Conservation (phyloP, 2,113 vertebrate species). For the Syrrhaptes paradoxus region DNA sequence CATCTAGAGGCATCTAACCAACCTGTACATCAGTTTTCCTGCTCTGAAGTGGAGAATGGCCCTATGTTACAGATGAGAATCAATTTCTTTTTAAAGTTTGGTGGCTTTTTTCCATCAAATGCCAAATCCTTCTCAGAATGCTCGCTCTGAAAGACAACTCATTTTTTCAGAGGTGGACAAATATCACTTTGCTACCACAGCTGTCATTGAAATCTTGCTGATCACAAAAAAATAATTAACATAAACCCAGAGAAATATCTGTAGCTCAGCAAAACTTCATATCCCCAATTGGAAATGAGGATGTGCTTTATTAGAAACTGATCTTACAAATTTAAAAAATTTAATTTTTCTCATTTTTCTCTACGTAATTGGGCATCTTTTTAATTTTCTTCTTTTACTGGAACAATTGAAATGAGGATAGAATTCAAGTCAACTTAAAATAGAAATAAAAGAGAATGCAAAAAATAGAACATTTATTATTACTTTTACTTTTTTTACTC, state of each 20-base stretch:
- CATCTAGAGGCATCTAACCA: background rate
- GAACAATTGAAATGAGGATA: background rate
- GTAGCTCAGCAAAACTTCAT: background rate
- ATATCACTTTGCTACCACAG: background rate
- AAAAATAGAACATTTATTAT: background rate
- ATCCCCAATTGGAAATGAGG: background rate
- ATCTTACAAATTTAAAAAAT: background rate
- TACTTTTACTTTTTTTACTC: background rate
- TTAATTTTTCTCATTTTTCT: background rate
- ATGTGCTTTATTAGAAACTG: background rate
- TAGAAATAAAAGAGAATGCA: background rate
- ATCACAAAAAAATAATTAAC: background rate
- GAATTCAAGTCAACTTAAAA: background rate
- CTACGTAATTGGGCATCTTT: background rate
- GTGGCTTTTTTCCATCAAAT: background rate
- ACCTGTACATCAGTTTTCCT: background rate
- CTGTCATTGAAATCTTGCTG: background rate
- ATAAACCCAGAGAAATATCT: background rate
- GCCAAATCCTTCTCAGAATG: background rate
- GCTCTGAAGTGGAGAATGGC: background rate
- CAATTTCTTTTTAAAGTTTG: accelerated
- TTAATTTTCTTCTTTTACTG: background rate
- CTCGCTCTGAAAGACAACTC: background rate
- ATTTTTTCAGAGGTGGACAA: background rate
- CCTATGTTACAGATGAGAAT: background rate